phyloP scores from a whole-genome alignment of 2,797 vertebrate genomes.

The Bradypodion pumilum region DNA sequence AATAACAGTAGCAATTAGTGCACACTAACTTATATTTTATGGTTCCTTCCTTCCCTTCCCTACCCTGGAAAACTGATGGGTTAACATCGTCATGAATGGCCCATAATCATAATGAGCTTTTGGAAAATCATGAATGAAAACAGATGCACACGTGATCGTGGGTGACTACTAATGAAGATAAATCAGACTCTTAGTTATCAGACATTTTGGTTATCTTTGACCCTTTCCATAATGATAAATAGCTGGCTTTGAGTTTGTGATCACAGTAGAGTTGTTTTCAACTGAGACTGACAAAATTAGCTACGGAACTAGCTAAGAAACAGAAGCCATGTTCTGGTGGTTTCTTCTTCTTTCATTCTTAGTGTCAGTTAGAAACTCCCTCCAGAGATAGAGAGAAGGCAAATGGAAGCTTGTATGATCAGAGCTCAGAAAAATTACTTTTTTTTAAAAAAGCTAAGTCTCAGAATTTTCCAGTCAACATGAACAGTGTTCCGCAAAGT shows the following conservation, averaged over 20 bases:
- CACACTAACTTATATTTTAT: constrained; percentile 62
- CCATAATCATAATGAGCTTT: constrained; percentile 53
- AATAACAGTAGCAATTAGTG: constrained; percentile 67
- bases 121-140: constrained; percentile 61
- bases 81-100: constrained; percentile 45
- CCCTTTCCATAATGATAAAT: constrained; percentile 13
- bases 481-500: too few relatives aligned
- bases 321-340: neutral
- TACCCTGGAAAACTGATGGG: constrained; percentile 59
- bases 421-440: too few relatives aligned
- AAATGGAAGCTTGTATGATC: neutral
- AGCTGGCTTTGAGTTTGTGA: neutral
- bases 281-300: neutral
- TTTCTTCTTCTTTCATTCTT: neutral
- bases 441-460: too few relatives aligned
- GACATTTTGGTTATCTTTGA: constrained; percentile 22
- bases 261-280: neutral
- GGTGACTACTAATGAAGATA: constrained; percentile 35
- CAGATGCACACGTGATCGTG: constrained; percentile 44
- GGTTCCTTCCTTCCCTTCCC: constrained; percentile 54
- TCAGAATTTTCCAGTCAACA: too few relatives aligned
- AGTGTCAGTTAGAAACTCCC: neutral
- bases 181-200: constrained; percentile 32
- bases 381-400: neutral
- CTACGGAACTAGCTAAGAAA: neutral